Evolutionary conservation across 1,140 invertebrate species (phyloP).

Genomic region (Oscheius sp.): DNA sequence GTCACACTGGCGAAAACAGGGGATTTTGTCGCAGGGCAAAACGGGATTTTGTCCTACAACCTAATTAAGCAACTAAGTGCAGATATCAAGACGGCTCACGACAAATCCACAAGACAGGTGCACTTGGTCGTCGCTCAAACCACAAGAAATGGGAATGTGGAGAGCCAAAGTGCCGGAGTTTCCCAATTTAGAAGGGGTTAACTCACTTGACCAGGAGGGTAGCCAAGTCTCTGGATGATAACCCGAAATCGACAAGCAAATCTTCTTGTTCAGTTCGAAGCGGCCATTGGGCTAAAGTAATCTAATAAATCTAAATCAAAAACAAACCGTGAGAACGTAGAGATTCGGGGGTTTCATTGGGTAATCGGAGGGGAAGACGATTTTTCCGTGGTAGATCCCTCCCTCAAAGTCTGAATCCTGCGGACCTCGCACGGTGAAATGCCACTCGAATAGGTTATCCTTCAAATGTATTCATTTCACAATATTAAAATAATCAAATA

Average conservation of each 20-base stretch:
- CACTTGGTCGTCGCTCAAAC: no score
- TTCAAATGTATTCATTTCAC: constrained; percentile 45
- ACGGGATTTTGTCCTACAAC: no score
- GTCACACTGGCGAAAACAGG: no score
- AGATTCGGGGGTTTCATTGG: constrained; percentile 97
- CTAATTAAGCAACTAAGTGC: no score
- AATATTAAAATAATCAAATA: constrained; percentile 46
- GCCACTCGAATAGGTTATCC: constrained; percentile 96
- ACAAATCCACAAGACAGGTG: no score
- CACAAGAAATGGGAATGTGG: not conserved
- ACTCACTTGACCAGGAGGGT: constrained; percentile 81
- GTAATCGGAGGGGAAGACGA: constrained; percentile 83
- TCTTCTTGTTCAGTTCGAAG: constrained; percentile 90
- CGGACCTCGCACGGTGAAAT: constrained; percentile 88
- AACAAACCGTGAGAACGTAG: constrained; percentile 79
- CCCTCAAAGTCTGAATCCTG: constrained; percentile 80
- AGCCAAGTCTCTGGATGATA: constrained; percentile 96
- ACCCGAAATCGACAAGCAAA: constrained; percentile 93
- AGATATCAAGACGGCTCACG: no score
- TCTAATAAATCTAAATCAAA: constrained; percentile 17
- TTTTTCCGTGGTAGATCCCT: constrained; percentile 70
- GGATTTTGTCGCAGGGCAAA: no score
- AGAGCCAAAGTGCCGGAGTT: no score
- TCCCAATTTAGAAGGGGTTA: no score
- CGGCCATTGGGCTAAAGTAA: constrained; percentile 80